Base-by-base conservation (phyloP, 2,113 vertebrate species). In the Butastur rufipennis region DNA sequence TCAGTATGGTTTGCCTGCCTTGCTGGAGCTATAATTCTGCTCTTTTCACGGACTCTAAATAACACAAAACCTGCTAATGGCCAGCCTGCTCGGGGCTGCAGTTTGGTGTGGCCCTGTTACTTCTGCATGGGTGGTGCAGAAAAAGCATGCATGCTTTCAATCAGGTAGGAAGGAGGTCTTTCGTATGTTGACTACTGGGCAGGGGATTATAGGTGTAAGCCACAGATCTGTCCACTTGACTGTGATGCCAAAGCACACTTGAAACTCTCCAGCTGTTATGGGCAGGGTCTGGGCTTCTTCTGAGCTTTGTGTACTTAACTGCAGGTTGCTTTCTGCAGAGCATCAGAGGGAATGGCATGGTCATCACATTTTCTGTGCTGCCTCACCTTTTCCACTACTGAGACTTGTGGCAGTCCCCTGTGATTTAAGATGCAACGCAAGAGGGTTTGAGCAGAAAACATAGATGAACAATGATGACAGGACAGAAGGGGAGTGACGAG, bases 1-100 rank as follows among this genome's bases (percentile, higher is more conserved):
- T 74, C 61, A 0, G 47, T 45, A 81, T 4, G 13, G 58, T 61
- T 72, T 87, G 55, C 90, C 71, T 85, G 92, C 71, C 74, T 71
- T 53, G 52, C 80, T 78, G 61, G 73, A 79, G 61, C 52, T 75
- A 72, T 58, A 79, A 47, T 56, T 91, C 61, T 62, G 23, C 70
- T 94, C 81, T 75, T 77, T 87, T 55, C 81, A 61, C 2, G 6
- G 81, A 34, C 67, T 72, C 40, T 25, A 32, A 88, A 55, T 22
- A 47, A 72, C 61, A 82, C 38, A 47, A 53, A 74, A 45, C 27
- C 86, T 48, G 52, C 31, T 74, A 71, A 74, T 22, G 86, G 77
- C 56, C 7, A 4, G 9, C 13, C 31, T 0, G 3, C 43, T 34
- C 0, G 0, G 52, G 31, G 36, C 68, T 80, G 71, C 0, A 0